Evolutionary conservation across 35 echinoderm and acorn worm species (phyloP), one percentile per base, ranked within the genome.

Genomic region (Diadema setosum): DNA sequence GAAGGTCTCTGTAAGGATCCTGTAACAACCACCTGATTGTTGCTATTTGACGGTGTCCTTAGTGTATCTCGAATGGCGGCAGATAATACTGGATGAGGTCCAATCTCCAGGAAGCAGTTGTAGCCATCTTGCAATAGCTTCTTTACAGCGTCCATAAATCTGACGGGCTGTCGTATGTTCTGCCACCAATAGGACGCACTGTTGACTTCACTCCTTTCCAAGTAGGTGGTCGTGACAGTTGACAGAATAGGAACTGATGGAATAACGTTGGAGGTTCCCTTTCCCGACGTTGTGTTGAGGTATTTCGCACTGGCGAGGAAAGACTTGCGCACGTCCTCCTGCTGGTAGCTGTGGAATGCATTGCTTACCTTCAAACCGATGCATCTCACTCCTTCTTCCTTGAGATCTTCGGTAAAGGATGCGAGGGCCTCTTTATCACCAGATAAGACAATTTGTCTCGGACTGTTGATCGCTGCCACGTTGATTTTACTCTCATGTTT

Each of bases 281-380:
- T 91, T 4, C 45, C 69, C 3, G 67, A 58, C 1, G 58, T 75
- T 8, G 75, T 17, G 60, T 89, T 75, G 0, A 98, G 81, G 74
- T 92, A 98, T 59, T 94, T 98, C 1, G 65, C 61, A 57, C 87
- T 89, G 45, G 89, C 94, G 37, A 92, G 35, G 61, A 98, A 98
- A 63, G 89, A 88, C 42, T 89, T 94, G 18, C 84, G 73, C 20
- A 98, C 81, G 3, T 92, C 92, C 18, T 98, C 92, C 65, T 98
- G 96, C 70, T 98, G 96, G 48, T 94, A 94, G 56, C 96, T 98
- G 65, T 98, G 96, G 91, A 91, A 98, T 16, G 96, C 96, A 55
- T 98, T 98, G 30, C 86, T 80, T n/a, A 98, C 96, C 87, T 94
- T 94, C 2, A 98, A 78, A 23, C 64, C 86, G 2, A 94, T 64